A percentile compares a stretch with the other conserved stretches of the same genome.
Conservation (phyloP, 2,113 vertebrate species). For the Epinephelus fuscoguttatus region DNA sequence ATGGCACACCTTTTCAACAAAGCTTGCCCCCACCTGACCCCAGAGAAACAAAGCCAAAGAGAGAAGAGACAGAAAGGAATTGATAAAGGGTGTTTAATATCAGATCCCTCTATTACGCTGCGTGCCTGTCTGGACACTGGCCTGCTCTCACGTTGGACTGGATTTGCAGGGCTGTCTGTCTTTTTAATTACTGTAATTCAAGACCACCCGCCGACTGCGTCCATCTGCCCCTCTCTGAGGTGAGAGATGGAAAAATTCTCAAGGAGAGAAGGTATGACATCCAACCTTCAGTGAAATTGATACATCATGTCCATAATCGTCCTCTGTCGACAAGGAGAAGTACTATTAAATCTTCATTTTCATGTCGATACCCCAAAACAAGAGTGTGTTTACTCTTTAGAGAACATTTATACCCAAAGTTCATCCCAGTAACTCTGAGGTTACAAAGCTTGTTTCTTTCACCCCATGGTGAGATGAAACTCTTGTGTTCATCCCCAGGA, state of each 20-base stretch:
- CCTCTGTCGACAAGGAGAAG: neutral
- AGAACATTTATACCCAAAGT: neutral
- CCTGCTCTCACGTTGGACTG: slow-evolving; percentile 16
- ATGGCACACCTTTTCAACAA: slow-evolving; percentile 27
- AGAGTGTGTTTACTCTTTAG: neutral
- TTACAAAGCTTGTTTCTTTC: neutral
- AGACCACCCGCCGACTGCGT: slow-evolving; percentile 53
- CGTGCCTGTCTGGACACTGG: slow-evolving; percentile 12
- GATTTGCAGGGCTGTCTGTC: slow-evolving; percentile 44
- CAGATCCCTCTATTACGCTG: slow-evolving; percentile 21
- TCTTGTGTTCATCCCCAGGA: slow-evolving; percentile 30
- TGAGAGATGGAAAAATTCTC: slow-evolving; percentile 42
- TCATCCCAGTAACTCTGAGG: slow-evolving; percentile 10
- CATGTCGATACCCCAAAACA: neutral
- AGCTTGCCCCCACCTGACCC: slow-evolving; percentile 5
- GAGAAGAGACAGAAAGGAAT: slow-evolving; percentile 37
- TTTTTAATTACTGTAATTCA: slow-evolving; percentile 71
- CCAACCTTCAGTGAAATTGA: slow-evolving; percentile 11
- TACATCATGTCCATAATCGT: slow-evolving; percentile 10
- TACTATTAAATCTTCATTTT: slow-evolving; percentile 18
- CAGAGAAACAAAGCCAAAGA: slow-evolving; percentile 5
- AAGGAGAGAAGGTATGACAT: slow-evolving; percentile 4
- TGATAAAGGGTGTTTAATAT: slow-evolving; percentile 45
- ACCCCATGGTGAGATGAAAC: slow-evolving; percentile 18
- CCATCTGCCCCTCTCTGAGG: slow-evolving; percentile 68